phyloP scores from a whole-genome alignment of 2,888 invertebrate genomes.

The Autographa pulchrina region DNA sequence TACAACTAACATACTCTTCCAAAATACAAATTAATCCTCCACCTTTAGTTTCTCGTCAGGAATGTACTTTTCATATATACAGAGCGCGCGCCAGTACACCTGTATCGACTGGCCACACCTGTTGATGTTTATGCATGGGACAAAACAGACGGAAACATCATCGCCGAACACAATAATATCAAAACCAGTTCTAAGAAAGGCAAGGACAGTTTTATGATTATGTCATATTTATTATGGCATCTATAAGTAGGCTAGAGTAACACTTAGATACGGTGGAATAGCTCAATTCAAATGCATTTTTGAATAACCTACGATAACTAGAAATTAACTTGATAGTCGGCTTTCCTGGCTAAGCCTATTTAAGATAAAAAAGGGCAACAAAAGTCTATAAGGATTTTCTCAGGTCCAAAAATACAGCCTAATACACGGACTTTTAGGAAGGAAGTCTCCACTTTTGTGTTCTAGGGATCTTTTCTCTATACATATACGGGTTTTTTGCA shows the following conservation, averaged over 20 bases:
- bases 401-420: no score
- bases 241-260: background rate
- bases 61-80: background rate
- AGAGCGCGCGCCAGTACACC: background rate
- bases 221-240: background rate
- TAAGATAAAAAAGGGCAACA: no score
- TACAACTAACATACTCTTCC: background rate
- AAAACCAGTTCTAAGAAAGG: background rate
- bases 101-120: slow-evolving; percentile 3
- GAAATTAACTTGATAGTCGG: no score
- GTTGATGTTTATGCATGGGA: background rate
- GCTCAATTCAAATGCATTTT: background rate
- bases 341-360: no score
- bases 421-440: no score
- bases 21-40: background rate
- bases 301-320: background rate
- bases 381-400: no score
- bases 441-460: no score
- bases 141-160: background rate
- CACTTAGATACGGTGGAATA: background rate
- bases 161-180: slow-evolving; percentile 1
- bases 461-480: no score
- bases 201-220: background rate
- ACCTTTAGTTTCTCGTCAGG: background rate
- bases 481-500: no score